Evolutionary conservation across 2,797 vertebrate species (phyloP).

Genomic region (Peromyscus eremicus): DNA sequence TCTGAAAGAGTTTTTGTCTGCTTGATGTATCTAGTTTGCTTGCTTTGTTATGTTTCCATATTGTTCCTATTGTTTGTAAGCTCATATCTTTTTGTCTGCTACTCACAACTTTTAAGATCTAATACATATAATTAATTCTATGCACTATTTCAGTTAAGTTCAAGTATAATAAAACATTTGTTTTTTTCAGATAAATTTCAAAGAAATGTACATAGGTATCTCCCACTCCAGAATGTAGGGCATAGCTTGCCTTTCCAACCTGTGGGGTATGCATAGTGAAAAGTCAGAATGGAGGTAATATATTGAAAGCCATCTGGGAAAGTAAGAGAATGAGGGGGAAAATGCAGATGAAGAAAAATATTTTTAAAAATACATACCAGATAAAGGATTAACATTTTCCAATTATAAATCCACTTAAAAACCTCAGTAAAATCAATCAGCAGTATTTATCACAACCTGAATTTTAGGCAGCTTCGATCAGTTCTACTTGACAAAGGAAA

Average conservation of each 20-base stretch:
- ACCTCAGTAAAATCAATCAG: background rate
- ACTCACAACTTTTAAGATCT: background rate
- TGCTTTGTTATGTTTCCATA: background rate
- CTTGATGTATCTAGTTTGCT: background rate
- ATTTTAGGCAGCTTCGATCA: background rate
- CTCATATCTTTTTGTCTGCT: background rate
- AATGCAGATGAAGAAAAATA: background rate
- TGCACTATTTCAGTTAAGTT: background rate
- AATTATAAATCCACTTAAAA: background rate
- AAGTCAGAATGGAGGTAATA: background rate
- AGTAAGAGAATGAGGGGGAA: background rate
- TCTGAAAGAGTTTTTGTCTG: background rate
- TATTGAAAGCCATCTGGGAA: background rate
- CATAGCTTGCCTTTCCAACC: background rate
- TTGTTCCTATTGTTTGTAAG: conserved; percentile 9
- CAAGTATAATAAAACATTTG: background rate
- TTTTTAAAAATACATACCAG: background rate
- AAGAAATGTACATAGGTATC: background rate
- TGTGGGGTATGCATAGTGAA: background rate
- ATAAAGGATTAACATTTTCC: background rate
- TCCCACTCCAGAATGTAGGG: background rate
- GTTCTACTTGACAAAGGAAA: background rate
- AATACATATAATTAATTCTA: background rate
- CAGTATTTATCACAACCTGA: background rate
- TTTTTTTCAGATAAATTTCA: background rate